These are phyloP conservation scores for Stylophora pistillata DNA, from an alignment of 64 coral and sea anemone genomes.

Conservation along the genomic window DNA sequence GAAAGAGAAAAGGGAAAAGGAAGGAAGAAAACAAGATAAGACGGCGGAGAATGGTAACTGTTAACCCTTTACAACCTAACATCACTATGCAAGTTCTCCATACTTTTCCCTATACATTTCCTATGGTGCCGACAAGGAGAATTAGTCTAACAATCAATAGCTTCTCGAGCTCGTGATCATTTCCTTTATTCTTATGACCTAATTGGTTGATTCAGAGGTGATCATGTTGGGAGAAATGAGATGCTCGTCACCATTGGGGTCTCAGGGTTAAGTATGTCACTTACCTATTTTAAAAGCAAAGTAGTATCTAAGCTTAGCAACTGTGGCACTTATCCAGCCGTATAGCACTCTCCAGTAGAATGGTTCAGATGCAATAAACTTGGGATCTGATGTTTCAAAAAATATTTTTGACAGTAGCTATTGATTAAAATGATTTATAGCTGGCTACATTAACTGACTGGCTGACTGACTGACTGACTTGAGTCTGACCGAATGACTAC, in stretches of 20 bases:
- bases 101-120: too few species aligned
- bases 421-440: background rate
- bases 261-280: background rate
- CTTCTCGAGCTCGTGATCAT: too few species aligned
- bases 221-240: background rate
- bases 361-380: conserved; percentile 41
- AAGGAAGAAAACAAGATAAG: background rate
- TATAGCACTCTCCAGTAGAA: conserved; percentile 58
- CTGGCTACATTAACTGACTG: too few species aligned
- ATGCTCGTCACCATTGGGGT: background rate
- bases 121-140: too few species aligned
- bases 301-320: conserved; percentile 62
- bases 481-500: too few species aligned
- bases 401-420: background rate
- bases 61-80: too few species aligned
- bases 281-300: conserved; percentile 74
- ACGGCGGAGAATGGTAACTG: too few species aligned
- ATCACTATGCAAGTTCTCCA: too few species aligned
- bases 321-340: conserved; percentile 50
- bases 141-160: too few species aligned
- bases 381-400: conserved; percentile 29
- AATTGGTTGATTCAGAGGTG: too few species aligned
- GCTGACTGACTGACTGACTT: background rate
- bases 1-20: too few species aligned
- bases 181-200: too few species aligned